Percentiles rank a stretch among this genome's conserved stretches.
phyloP scores from a whole-genome alignment of 2,888 invertebrate species.

The Mesorhabditis spiculigera region DNA sequence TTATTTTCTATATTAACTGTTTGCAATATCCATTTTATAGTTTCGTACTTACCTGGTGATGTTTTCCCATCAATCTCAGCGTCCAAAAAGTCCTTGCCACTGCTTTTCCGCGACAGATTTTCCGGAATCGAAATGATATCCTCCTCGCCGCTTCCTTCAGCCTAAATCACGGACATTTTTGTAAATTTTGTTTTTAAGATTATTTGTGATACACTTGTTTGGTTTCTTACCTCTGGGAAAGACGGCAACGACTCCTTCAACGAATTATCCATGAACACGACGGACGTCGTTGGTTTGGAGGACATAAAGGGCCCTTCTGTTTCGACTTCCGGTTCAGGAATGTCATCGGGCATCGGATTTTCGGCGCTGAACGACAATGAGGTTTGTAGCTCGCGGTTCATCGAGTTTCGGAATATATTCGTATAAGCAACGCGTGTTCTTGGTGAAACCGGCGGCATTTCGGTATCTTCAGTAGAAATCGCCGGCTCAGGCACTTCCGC shows the following conservation, averaged over 20 bases:
- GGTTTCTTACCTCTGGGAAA: too few species aligned
- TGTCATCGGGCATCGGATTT: constrained; percentile 9
- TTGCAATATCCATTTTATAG: too few species aligned
- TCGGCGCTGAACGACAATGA: constrained; percentile 19
- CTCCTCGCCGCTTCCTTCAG: too few species aligned
- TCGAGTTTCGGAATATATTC: constrained; percentile 17
- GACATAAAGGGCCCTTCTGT: too few species aligned
- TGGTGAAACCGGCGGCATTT: constrained; percentile 16
- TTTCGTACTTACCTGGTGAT: not conserved
- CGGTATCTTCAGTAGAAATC: constrained; percentile 9
- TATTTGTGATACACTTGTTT: too few species aligned
- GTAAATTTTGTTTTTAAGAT: too few species aligned
- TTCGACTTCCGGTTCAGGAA: too few species aligned
- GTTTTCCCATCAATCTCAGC: not conserved
- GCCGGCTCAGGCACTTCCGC: not conserved
- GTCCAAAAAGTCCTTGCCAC: not conserved
- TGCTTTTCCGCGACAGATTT: not conserved
- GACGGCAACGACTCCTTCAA: too few species aligned
- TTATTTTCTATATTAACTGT: too few species aligned
- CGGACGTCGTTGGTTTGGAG: too few species aligned
- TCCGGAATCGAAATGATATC: not conserved
- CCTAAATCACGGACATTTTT: too few species aligned
- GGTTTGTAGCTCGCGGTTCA: constrained; percentile 16
- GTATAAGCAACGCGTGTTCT: constrained; percentile 22
- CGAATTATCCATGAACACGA: too few species aligned